Conservation (phyloP, 2,113 vertebrate species). For the Gorilla gorilla region DNA sequence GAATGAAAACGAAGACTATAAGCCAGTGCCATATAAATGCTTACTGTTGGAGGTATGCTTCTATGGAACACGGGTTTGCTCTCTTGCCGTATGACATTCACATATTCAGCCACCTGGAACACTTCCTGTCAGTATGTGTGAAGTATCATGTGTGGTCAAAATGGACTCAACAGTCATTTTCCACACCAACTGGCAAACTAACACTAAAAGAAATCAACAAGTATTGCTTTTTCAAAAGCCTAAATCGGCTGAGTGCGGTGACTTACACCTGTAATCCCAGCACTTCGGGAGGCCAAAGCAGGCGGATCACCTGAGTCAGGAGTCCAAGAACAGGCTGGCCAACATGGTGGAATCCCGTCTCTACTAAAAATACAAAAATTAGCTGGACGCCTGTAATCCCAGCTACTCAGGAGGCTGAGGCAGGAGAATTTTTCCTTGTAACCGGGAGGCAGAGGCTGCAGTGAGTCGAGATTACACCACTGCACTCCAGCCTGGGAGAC, state of each 20-base stretch:
- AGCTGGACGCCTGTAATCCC: no score
- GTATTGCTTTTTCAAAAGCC: neutral
- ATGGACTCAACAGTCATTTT: slow-evolving; percentile 17
- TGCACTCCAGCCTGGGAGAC: no score
- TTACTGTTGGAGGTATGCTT: slow-evolving; percentile 35
- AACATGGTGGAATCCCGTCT: no score
- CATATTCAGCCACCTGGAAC: slow-evolving; percentile 47
- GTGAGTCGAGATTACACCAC: no score
- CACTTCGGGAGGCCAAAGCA: no score
- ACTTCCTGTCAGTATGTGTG: slow-evolving; percentile 27
- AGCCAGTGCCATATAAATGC: neutral
- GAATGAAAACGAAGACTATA: neutral
- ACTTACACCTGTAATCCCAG: no score
- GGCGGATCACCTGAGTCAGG: no score
- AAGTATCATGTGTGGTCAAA: neutral
- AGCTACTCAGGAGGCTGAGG: no score
- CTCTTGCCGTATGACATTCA: neutral
- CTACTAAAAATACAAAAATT: no score
- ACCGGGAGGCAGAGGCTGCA: no score
- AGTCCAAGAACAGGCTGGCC: no score
- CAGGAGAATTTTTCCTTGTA: no score
- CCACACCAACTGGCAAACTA: slow-evolving; percentile 39
- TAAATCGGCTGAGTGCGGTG: neutral
- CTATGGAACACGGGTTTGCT: neutral
- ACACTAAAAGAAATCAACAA: slow-evolving; percentile 15